Base-by-base conservation (phyloP, 2,888 invertebrate genomes). In the Drosophila buzzatii region DNA sequence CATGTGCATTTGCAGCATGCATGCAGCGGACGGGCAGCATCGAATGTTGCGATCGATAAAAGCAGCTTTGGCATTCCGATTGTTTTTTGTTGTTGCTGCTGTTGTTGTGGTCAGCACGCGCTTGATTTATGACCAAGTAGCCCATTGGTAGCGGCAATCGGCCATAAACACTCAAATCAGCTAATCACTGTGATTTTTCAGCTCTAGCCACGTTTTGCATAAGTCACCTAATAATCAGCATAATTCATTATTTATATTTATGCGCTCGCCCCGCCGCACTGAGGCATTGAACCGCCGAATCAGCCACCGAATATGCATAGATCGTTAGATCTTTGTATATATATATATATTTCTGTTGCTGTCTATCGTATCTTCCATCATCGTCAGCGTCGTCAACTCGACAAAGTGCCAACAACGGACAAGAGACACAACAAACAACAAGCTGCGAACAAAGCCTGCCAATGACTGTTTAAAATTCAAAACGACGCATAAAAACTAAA, bases 381-480 rank as follows among this genome's bases (percentile, higher is more conserved):
- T 77, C 71, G 67, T 62, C 79, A 59, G 71, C 55, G 52, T 74
- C 79, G 71, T 71, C 79, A 79, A 74, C 57, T 78, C 70, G 75
- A 81, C 81, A 84, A 81, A 76, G 81, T 81, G 81, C 81, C 85
- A 85, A 85, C 79, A 74, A 77, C 67, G 47, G 45, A 55, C 71
- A 64, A 59, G 52, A 53, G 44, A 61, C 70, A 63, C 70, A 76
- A 69, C 80, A 70, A 67, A 66, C 75, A 58, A 71, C 79, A 64
- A 67, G 63, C 69, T 70, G 68, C 51, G 70, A 77, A 83, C 77
- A 86, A 86, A 81, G 79, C 79, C 72, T 64, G 76, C 86, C 84
- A 86, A 86, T 86, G 89, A 86, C 85, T 89, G 79, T 84, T 86
- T 89, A 89, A 86, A 89, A 89, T 82, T 82, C 86, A 79, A 79